These are phyloP conservation scores for Anticlea derivata DNA, from an alignment of 2,888 invertebrate species.

Conservation along the genomic window DNA sequence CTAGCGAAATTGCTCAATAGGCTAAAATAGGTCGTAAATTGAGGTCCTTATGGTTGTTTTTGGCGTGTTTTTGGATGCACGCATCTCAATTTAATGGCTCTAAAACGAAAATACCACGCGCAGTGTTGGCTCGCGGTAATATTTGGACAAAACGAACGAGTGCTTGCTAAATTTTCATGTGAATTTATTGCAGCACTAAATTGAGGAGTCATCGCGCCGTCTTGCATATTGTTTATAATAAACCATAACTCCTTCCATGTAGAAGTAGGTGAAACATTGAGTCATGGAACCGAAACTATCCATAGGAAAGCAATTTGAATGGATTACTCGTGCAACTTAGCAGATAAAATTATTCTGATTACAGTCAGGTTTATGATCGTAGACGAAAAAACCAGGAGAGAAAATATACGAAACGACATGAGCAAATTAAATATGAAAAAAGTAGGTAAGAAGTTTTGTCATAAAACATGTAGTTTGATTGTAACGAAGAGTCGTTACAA, in stretches of 20 bases:
- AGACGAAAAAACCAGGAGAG: slow-evolving; percentile 4
- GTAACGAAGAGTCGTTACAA: slow-evolving; percentile 68
- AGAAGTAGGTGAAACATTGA: slow-evolving; percentile 28
- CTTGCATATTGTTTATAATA: slow-evolving; percentile 45
- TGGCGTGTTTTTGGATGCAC: slow-evolving; percentile 38
- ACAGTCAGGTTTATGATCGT: slow-evolving; percentile 3
- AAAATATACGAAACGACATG: slow-evolving; percentile 14
- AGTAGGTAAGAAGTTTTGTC: slow-evolving; percentile 38
- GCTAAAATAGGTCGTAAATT: slow-evolving; percentile 48
- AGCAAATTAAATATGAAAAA: slow-evolving; percentile 18
- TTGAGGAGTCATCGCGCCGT: slow-evolving; percentile 50
- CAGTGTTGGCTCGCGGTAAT: slow-evolving; percentile 62
- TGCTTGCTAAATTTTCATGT: slow-evolving; percentile 64
- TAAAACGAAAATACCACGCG: slow-evolving; percentile 67
- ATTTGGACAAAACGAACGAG: slow-evolving; percentile 65
- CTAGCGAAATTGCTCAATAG: slow-evolving; percentile 46
- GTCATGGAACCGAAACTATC: slow-evolving; percentile 16
- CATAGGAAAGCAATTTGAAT: slow-evolving; percentile 12
- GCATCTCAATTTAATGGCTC: slow-evolving; percentile 70
- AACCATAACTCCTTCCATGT: slow-evolving; percentile 30
- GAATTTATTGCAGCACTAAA: slow-evolving; percentile 65
- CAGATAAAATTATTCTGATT: slow-evolving; percentile 5
- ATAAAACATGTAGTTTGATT: slow-evolving; percentile 55
- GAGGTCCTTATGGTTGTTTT: slow-evolving; percentile 41
- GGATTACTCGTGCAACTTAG: not conserved